Percentiles rank a stretch among this genome's conserved stretches.
Evolutionary conservation across 2,797 vertebrate genomes (phyloP).

Genomic region (Phoxinus dragarum): DNA sequence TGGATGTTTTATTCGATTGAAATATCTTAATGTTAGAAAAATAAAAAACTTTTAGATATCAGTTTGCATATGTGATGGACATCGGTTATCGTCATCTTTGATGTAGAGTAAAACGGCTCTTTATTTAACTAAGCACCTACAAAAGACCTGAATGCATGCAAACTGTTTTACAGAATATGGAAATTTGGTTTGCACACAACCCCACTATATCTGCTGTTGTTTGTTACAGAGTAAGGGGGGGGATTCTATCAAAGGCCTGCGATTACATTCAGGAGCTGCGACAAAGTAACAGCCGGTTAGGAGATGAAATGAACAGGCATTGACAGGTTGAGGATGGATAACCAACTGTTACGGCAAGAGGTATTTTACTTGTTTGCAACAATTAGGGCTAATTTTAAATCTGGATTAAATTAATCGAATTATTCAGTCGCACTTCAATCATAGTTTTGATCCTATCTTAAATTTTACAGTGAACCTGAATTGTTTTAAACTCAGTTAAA

Average conservation of each 20-base stretch:
- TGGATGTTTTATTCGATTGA: background rate
- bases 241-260: constrained; percentile 94
- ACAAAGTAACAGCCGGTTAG: constrained; percentile 88
- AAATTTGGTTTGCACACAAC: background rate
- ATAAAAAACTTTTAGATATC: background rate
- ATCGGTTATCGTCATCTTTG: background rate
- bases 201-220: background rate
- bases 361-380: constrained; percentile 65
- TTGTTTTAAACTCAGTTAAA: background rate
- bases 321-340: constrained; percentile 90
- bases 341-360: constrained; percentile 92
- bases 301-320: constrained; percentile 85
- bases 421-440: background rate
- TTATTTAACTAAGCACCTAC: background rate
- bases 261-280: constrained; percentile 95
- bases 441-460: background rate
- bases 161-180: background rate
- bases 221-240: constrained; percentile 87
- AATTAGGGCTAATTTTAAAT: background rate
- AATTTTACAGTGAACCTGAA: background rate
- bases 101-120: background rate
- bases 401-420: background rate
- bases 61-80: background rate
- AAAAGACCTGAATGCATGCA: background rate
- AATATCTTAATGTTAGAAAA: background rate